A percentile compares a stretch with the other conserved stretches of the same genome.
These are phyloP conservation scores for Himalopsyche japonica DNA, from an alignment of 2,888 invertebrate genomes.

Conservation along the genomic window DNA sequence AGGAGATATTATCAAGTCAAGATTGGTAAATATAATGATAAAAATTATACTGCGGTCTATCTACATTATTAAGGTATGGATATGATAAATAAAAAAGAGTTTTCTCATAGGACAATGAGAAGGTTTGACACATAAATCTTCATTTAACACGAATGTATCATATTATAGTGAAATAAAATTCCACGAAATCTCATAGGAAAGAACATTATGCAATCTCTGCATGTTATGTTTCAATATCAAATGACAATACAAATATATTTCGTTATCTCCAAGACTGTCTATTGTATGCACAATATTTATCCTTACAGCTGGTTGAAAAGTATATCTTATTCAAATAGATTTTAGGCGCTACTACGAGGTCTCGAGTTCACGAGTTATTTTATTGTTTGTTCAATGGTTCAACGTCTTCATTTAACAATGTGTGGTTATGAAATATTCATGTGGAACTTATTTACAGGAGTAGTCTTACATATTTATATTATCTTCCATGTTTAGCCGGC, in stretches of 20 bases:
- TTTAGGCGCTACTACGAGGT: not conserved
- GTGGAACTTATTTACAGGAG: not conserved
- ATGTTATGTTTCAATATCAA: not conserved
- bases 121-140: not conserved
- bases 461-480: not conserved
- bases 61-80: not conserved
- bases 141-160: not conserved
- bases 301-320: not conserved
- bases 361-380: not conserved
- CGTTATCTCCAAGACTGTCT: not conserved
- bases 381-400: constrained; percentile 1
- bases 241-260: not conserved
- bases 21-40: too few relatives aligned
- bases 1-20: too few relatives aligned
- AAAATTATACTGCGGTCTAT: not conserved
- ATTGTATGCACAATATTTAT: not conserved
- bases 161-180: not conserved
- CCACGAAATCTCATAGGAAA: not conserved
- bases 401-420: constrained; percentile 23
- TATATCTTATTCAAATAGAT: not conserved
- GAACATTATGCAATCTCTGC: not conserved
- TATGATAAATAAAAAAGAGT: not conserved
- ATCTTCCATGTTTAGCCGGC: not conserved
- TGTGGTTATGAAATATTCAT: constrained; percentile 24
- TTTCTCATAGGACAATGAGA: too few relatives aligned